Conservation (phyloP, 1,140 invertebrate species). For the Mizuhopecten yessoensis region DNA sequence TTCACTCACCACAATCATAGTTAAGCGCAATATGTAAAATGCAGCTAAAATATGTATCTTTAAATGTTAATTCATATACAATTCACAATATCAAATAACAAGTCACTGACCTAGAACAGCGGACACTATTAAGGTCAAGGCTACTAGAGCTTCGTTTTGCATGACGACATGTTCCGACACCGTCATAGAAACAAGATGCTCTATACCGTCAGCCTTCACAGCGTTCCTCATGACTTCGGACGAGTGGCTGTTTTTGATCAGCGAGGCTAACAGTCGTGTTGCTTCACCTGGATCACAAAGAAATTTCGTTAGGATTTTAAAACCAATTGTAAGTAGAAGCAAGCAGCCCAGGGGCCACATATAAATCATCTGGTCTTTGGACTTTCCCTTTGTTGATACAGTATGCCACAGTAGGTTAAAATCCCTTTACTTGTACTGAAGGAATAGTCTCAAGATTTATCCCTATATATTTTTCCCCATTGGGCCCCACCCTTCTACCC, state of each 20-base stretch:
- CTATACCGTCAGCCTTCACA: conserved; percentile 88
- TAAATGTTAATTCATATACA: no score
- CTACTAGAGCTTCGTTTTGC: conserved; percentile 92
- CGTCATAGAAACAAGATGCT: conserved; percentile 91
- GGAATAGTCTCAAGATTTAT: no score
- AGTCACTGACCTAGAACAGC: conserved; percentile 78
- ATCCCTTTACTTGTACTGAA: no score
- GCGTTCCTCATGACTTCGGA: conserved; percentile 87
- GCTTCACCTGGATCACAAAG: conserved; percentile 88
- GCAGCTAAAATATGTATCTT: no score
- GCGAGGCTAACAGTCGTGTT: conserved; percentile 91
- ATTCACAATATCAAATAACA: no score
- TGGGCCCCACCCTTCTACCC: no score
- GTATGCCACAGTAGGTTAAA: no score
- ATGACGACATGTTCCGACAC: conserved; percentile 91
- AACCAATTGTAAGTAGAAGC: no score
- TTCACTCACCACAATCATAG: no score
- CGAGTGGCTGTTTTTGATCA: conserved; percentile 89
- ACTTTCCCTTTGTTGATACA: no score
- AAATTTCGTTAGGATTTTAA: not conserved
- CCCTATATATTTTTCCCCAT: no score
- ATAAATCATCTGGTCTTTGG: not conserved
- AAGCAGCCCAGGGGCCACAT: not conserved
- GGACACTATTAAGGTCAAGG: conserved; percentile 80
- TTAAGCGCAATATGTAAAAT: no score